phyloP scores from a whole-genome alignment of 2,797 vertebrate species.

The Eospalax fontanierii region DNA sequence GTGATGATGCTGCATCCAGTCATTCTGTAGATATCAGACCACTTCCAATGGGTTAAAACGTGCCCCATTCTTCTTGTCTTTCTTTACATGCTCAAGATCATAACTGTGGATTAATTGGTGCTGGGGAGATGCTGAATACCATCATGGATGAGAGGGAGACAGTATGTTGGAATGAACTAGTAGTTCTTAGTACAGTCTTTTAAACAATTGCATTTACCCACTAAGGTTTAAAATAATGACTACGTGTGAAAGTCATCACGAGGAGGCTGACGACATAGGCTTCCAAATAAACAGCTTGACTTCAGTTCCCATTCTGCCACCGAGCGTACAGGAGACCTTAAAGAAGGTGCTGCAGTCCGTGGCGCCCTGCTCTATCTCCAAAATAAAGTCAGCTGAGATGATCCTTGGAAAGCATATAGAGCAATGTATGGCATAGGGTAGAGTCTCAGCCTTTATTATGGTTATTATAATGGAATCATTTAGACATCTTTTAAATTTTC shows the following conservation, averaged over 20 bases:
- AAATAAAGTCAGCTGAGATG: neutral
- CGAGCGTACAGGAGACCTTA: neutral
- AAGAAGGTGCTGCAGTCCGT: neutral
- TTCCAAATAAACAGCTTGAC: neutral
- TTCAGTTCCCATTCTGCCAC: neutral
- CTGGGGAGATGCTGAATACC: neutral
- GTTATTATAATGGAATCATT: neutral
- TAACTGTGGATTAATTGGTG: neutral
- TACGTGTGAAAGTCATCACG: neutral
- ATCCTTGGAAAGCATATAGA: constrained; percentile 39
- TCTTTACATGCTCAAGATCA: neutral
- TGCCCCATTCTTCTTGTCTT: neutral
- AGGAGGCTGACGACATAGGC: neutral
- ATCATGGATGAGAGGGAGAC: neutral
- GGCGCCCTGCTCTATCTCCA: neutral
- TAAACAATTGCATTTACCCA: neutral
- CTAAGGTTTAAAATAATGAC: constrained; percentile 37
- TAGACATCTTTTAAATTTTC: constrained; percentile 39
- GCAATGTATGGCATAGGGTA: neutral
- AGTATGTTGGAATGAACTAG: neutral
- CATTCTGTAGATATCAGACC: neutral
- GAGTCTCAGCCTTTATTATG: neutral
- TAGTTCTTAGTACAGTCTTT: neutral
- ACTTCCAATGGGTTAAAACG: neutral
- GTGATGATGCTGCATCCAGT: neutral